Base-by-base conservation (phyloP, 2,797 vertebrate species). In the Danio tinwini region DNA sequence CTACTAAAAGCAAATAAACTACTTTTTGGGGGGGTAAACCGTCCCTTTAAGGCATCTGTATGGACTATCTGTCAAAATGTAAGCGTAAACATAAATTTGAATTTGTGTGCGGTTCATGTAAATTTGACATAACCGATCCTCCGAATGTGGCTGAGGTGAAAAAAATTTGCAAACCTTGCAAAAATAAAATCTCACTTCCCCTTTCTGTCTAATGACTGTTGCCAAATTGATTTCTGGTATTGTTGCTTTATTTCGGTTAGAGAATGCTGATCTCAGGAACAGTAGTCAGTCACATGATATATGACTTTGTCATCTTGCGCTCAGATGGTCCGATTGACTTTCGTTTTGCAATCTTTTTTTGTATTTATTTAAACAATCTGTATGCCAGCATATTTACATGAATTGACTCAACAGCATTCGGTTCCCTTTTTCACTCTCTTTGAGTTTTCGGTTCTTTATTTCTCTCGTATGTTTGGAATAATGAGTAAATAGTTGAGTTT, bases 361-460 rank as follows among this genome's bases (percentile, higher is more conserved):
- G 40, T 59, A 65, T 58, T 55, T 62, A 50, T 80, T 7, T 70
- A 45, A 40, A 45, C 49, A 40, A 13, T 16, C 13, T 0, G 17
- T 39, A n/a, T 76, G 76, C 72, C 76, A 67, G 81, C 74, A 82
- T 59, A 45, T 85, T 62, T 58, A 80, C 74, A 64, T 58, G 58
- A 53, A 63, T 73, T 37, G 61, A 61, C 55, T 81, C 42, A 55
- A 75, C 73, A 77, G 42, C 11, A 19, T 2, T n/a, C 40, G 74
- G 17, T 74, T 72, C 74, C 69, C 6, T 44, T 74, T 76, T 61
- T 45, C 44, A 29, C 29, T 71, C 5, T 14, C 11, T 50, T 52
- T 17, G 21, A 4, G 45, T 61, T 80, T 55, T 58, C 68, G 16
- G 53, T 82, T 84, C 76, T 64, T 16, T 49, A 59, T 81, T 74